Evolutionary conservation across 2,113 vertebrate species (phyloP), one percentile per base, ranked within the genome.

Genomic region (Peromyscus leucopus): DNA sequence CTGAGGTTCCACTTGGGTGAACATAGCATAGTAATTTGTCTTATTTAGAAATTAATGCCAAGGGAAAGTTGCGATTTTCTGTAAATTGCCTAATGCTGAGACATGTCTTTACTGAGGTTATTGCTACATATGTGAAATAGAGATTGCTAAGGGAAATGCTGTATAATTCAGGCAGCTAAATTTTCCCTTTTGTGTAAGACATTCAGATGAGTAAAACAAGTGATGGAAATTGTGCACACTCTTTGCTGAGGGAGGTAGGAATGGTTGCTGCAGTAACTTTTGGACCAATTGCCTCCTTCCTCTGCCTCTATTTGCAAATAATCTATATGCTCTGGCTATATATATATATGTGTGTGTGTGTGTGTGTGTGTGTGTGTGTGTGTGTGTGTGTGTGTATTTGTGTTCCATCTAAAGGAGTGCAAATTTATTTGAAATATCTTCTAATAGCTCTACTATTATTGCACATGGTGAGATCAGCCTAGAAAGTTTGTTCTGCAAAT

Each of bases 381-480:
- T 94, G n/a, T n/a, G n/a, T n/a, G n/a, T 22, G 10, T 31, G 15
- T 57, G 4, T 90, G 8, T 80, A 67, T 59, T 86, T 93, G 48
- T n/a, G 87, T 94, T 55, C 65, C n/a, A 94, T 90, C 63, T 63
- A 85, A 79, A 94, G n/a, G 42, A 91, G 75, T 86, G 26, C 11
- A 55, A 71, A 22, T 91, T 76, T 76, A 57, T 82, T 92, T 78
- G 46, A 72, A 69, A 15, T 71, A 13, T 65, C 15, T 90, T 78
- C 46, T 74, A 55, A 39, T 59, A 24, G 39, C 89, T 63, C 61
- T 26, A 21, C 1, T 51, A 31, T 31, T 46, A 76, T 72, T 88
- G 71, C 19, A 92, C 63, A 36, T 11, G 17, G 84, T 78, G 31
- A 16, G 16, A 76, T 46, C n/a, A 93, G 42, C 76, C 33, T 72